Conservation (phyloP, 1,140 invertebrate genomes). For the Bradysia coprophila region DNA sequence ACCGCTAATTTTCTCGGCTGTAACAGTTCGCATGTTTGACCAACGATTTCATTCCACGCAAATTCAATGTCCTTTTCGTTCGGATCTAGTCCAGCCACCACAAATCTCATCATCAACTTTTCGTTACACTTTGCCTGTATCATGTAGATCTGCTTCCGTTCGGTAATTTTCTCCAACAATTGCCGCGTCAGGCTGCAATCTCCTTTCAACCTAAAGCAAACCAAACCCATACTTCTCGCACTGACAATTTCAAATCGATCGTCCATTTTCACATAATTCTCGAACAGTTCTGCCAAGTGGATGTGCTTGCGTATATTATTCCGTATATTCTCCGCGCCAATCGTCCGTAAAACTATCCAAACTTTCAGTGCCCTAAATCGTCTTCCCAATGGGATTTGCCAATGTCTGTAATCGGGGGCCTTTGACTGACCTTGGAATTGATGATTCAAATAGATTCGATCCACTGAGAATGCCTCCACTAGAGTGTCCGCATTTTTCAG, state of each 20-base stretch:
- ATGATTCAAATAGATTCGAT: constrained; percentile 74
- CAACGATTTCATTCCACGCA: constrained; percentile 63
- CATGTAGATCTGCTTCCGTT: constrained; percentile 65
- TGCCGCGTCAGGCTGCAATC: constrained; percentile 59
- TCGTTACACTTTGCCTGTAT: constrained; percentile 50
- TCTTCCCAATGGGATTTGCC: constrained; percentile 83
- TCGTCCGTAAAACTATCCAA: constrained; percentile 79
- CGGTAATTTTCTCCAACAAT: constrained; percentile 55
- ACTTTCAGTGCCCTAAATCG: constrained; percentile 83
- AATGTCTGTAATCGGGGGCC: constrained; percentile 81
- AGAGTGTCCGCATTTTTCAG: constrained; percentile 63
- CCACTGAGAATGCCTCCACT: constrained; percentile 76
- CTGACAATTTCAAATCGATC: constrained; percentile 58
- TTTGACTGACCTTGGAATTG: constrained; percentile 42
- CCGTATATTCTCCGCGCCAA: constrained; percentile 65
- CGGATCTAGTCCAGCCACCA: constrained; percentile 54
- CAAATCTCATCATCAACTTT: constrained; percentile 63
- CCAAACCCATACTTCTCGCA: constrained; percentile 56
- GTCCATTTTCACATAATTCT: constrained; percentile 44
- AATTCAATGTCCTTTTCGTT: constrained; percentile 52
- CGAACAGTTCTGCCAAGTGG: constrained; percentile 56
- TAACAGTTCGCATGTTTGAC: constrained; percentile 28
- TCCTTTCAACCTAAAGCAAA: constrained; percentile 75
- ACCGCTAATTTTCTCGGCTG: too few relatives aligned
- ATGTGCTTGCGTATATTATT: constrained; percentile 61